Percentiles rank a stretch among this genome's conserved stretches.
phyloP scores from a whole-genome alignment of 2,888 invertebrate species.

The Acheta domesticus region DNA sequence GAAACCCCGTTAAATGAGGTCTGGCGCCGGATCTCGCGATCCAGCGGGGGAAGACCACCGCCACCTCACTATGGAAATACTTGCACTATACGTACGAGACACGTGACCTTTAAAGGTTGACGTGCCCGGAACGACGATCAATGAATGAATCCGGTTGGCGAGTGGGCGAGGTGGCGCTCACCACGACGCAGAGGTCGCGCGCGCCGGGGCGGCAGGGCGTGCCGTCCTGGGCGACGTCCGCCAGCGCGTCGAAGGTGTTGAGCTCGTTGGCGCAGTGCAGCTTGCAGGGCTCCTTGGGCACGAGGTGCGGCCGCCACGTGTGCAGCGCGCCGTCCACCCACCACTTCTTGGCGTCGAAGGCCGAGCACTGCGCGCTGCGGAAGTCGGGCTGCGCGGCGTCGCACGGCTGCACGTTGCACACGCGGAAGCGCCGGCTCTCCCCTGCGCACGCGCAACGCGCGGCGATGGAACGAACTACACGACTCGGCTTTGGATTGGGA shows the following conservation, averaged over 20 bases:
- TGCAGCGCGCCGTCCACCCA: background rate
- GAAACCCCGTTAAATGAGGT: too few species aligned
- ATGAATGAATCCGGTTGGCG: too few species aligned
- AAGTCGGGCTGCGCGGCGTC: background rate
- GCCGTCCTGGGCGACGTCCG: slow-evolving; percentile 61
- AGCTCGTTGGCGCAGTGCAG: slow-evolving; percentile 60
- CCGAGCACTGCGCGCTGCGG: background rate
- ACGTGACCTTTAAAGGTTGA: too few species aligned
- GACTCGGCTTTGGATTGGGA: too few species aligned
- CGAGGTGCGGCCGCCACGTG: background rate
- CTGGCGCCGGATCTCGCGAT: too few species aligned
- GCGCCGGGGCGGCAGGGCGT: slow-evolving; percentile 61
- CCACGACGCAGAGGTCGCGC: slow-evolving; percentile 60
- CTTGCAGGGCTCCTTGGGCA: slow-evolving; percentile 58
- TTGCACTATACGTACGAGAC: too few species aligned
- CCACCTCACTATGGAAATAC: too few species aligned
- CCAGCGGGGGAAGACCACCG: too few species aligned
- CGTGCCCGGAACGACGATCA: too few species aligned
- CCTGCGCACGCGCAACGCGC: background rate
- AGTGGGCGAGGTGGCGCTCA: background rate
- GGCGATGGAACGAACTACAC: too few species aligned
- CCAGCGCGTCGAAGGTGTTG: slow-evolving; percentile 57
- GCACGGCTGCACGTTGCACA: background rate
- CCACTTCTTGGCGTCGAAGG: background rate
- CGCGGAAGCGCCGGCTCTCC: background rate